Base-by-base conservation (phyloP, 2,113 vertebrate genomes). In the Hippoglossus stenolepis region DNA sequence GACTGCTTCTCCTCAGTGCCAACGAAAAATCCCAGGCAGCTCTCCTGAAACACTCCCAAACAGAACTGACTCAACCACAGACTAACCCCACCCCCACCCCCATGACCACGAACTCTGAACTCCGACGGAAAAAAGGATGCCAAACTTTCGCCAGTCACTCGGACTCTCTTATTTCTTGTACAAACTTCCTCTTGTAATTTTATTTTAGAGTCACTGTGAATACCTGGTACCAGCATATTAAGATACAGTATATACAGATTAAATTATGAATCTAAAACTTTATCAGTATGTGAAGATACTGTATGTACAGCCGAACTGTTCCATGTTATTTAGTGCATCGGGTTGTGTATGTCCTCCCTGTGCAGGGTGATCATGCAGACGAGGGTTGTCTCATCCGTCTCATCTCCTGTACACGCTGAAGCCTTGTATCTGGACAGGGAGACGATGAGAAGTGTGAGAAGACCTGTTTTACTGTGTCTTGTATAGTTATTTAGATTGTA, bases 151-250 rank as follows among this genome's bases (percentile, higher is more conserved):
- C 80, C 80, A 80, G 72, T 90, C 80, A 76, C 75, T 82, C 67
- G 73, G 80, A 89, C 85, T 88, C 83, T 87, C 59, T 84, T 85
- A 73, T 91, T 87, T 85, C 68, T 86, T 92, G 92, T 93, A 93
- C 79, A 94, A 82, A 92, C 65, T 82, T 90, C 80, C 82, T 91
- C 85, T 90, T 93, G 90, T 91, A 83, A 90, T 83, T 86, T 94
- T 88, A 83, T 90, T 94, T 93, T 93, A 90, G 88, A 92, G 93
- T 94, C 93, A 95, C 94, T 95, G 94, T 95, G 95, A 95, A 93
- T 92, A 93, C 86, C 89, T 85, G 94, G 93, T 95, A 95, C 95
- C 95, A 95, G 94, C 95, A 95, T 93, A 93, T 90, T 90, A 91
- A 85, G 76, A 93, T 91, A 92, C 78, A 86, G 82, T 91, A 92